Evolutionary conservation across 2,888 invertebrate species (phyloP).

Genomic region (Limnephilus rhombicus): DNA sequence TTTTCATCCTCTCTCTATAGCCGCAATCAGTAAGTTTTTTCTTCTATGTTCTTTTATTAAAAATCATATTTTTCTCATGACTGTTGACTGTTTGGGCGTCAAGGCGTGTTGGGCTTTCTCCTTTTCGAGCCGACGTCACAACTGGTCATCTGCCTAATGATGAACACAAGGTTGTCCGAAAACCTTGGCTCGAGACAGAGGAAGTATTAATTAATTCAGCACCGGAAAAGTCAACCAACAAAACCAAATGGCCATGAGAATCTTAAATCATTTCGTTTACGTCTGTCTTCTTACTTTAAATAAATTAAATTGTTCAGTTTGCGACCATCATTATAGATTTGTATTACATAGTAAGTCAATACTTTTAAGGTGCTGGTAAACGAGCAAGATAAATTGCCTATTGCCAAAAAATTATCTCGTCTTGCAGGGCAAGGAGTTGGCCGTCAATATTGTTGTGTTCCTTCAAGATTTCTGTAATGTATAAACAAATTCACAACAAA

Average conservation of each 20-base stretch:
- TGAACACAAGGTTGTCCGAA: neutral
- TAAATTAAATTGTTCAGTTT: neutral
- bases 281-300: neutral
- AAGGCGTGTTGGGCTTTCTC: neutral
- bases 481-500: no score
- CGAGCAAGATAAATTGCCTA: no score
- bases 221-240: neutral
- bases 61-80: neutral
- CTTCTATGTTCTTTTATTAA: neutral
- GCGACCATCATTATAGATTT: neutral
- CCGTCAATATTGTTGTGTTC: no score
- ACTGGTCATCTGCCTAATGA: neutral
- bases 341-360: neutral
- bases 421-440: no score
- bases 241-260: neutral
- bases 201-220: no score
- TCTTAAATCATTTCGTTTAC: neutral
- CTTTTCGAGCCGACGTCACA: neutral
- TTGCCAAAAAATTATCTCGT: no score
- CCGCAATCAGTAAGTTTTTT: neutral
- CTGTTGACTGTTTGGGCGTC: neutral
- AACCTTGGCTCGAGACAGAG: neutral
- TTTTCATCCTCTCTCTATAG: neutral
- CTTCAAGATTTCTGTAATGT: no score
- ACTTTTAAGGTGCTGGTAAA: neutral